Percentiles rank a stretch among this genome's conserved stretches.
Conservation (phyloP, 1,140 invertebrate species). For the Pemphigus obesinymphae region DNA sequence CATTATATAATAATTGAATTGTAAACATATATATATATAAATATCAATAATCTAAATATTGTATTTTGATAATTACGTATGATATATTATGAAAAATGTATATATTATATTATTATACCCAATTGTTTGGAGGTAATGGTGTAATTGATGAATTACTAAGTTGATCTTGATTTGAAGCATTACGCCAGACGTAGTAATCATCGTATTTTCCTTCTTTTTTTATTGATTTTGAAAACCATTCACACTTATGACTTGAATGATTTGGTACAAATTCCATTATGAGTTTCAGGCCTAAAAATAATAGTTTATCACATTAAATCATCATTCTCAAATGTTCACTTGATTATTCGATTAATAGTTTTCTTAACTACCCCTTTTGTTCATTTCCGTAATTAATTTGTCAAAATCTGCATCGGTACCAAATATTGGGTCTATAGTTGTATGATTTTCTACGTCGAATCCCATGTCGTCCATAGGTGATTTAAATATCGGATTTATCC, state of each 20-base stretch:
- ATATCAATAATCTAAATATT: too few species aligned
- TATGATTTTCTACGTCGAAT: constrained; percentile 72
- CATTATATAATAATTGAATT: too few species aligned
- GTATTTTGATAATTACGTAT: too few species aligned
- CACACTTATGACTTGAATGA: constrained; percentile 70
- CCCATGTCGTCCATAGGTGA: constrained; percentile 64
- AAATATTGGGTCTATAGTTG: constrained; percentile 46
- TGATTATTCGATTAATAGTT: too few species aligned
- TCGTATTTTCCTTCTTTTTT: constrained; percentile 57
- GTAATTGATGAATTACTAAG: background rate
- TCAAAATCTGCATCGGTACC: constrained; percentile 37
- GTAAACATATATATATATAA: too few species aligned
- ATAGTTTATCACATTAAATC: background rate
- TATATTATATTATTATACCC: too few species aligned
- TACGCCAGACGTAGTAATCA: constrained; percentile 73
- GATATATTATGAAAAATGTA: too few species aligned
- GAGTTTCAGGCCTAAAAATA: constrained; percentile 62
- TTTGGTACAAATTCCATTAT: constrained; percentile 82
- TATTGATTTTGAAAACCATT: constrained; percentile 69
- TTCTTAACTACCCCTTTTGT: background rate
- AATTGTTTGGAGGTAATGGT: constrained; percentile 56
- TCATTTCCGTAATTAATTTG: background rate
- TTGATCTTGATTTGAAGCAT: constrained; percentile 53
- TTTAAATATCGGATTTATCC: constrained; percentile 39
- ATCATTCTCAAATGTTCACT: background rate